Percentiles rank a stretch among this genome's conserved stretches.
Evolutionary conservation across 2,797 vertebrate species (phyloP).

Genomic region (Leuciscus waleckii): DNA sequence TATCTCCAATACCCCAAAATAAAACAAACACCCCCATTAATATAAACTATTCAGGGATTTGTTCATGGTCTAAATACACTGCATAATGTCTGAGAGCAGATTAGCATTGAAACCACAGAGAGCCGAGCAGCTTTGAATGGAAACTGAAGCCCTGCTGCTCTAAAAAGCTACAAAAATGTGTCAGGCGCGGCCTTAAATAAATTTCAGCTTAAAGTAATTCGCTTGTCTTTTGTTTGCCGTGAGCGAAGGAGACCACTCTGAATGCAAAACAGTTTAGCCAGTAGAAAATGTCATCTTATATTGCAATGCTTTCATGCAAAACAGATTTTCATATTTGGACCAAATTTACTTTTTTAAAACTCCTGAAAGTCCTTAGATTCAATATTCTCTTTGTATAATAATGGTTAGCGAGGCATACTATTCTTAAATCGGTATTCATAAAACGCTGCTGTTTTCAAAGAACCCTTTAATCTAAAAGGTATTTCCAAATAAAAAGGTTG

Average conservation of each 20-base stretch:
- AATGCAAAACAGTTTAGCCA: constrained; percentile 7
- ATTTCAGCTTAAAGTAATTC: constrained; percentile 5
- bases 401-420: background rate
- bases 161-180: background rate
- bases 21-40: constrained; percentile 15
- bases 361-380: background rate
- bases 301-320: background rate
- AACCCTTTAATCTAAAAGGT: background rate
- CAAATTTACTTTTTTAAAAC: background rate
- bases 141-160: background rate
- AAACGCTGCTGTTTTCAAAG: background rate
- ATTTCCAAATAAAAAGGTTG: background rate
- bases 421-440: background rate
- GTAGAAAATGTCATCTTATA: background rate
- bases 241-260: background rate
- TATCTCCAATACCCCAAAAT: background rate
- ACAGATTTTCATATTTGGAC: background rate
- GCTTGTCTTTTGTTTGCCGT: background rate
- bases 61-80: constrained; percentile 11
- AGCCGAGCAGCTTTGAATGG: background rate
- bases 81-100: constrained; percentile 7
- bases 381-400: background rate
- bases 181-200: constrained; percentile 8
- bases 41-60: constrained; percentile 8
- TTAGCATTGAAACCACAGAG: background rate